These are phyloP conservation scores for Tiliqua scincoides DNA, from an alignment of 2,113 vertebrate genomes.

Conservation along the genomic window DNA sequence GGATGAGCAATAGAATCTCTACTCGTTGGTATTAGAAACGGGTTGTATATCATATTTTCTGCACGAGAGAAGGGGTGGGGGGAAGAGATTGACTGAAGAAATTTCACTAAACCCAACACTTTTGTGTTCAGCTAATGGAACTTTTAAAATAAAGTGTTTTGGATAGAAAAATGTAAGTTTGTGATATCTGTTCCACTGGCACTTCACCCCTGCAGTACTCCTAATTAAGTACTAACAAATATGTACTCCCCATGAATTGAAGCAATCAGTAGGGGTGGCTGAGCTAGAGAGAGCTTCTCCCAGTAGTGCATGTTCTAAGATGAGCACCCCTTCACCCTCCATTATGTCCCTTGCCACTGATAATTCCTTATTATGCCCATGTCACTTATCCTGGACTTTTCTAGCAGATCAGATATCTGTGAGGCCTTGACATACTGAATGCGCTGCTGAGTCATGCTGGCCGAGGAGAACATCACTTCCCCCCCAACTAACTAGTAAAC, in stretches of 20 bases:
- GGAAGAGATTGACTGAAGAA: not conserved
- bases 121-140: not conserved
- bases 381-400: too few species aligned
- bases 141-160: constrained; percentile 23
- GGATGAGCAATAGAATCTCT: not conserved
- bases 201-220: not conserved
- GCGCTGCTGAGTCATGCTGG: too few species aligned
- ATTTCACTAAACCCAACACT: not conserved
- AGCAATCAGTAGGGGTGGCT: not conserved
- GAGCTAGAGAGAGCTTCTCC: not conserved
- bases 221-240: not conserved
- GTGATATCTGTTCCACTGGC: not conserved
- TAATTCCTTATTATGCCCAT: too few species aligned
- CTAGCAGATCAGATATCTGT: too few species aligned
- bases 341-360: too few species aligned
- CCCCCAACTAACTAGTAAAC: too few species aligned
- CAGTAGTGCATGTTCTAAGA: too few species aligned
- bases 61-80: not conserved
- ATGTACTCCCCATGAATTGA: not conserved
- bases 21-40: not conserved
- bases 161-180: not conserved
- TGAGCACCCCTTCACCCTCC: too few species aligned
- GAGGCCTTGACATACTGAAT: too few species aligned
- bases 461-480: too few species aligned
- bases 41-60: not conserved